These are phyloP conservation scores for Leptoclinus maculatus DNA, from an alignment of 2,797 vertebrate species.

Conservation along the genomic window DNA sequence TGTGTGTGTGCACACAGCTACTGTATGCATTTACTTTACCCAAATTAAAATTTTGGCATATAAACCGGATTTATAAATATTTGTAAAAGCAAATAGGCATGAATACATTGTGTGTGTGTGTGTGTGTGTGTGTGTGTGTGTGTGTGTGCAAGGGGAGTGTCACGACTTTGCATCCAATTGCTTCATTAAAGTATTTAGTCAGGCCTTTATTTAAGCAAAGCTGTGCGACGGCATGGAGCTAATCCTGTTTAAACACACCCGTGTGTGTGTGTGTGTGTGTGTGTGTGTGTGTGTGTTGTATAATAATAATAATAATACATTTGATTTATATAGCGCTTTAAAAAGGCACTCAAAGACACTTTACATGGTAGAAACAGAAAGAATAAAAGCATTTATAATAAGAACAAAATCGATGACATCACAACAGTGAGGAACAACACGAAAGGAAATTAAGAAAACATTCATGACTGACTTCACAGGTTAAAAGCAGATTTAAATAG, in stretches of 20 bases:
- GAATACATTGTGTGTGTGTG: constrained; percentile 11
- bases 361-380: no score
- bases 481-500: no score
- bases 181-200: constrained; percentile 57
- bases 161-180: constrained; percentile 60
- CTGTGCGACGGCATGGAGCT: constrained; percentile 3
- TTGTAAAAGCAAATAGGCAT: constrained; percentile 27
- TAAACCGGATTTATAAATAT: constrained; percentile 52
- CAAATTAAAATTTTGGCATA: constrained; percentile 24
- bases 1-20: constrained; percentile 4
- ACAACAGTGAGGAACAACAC: no score
- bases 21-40: constrained; percentile 15
- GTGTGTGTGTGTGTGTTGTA: background rate
- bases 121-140: constrained; percentile 2
- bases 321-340: no score
- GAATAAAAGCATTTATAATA: no score
- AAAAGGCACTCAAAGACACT: no score
- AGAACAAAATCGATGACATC: no score
- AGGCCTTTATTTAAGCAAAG: constrained; percentile 37
- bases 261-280: background rate
- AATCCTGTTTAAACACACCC: constrained; percentile 44
- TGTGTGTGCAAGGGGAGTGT: background rate
- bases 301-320: no score
- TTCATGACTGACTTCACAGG: no score
- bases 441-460: no score